A percentile compares a stretch with the other conserved stretches of the same genome.
These are phyloP conservation scores for Heteronetta atricapilla DNA, from an alignment of 2,113 vertebrate species.

Conservation along the genomic window DNA sequence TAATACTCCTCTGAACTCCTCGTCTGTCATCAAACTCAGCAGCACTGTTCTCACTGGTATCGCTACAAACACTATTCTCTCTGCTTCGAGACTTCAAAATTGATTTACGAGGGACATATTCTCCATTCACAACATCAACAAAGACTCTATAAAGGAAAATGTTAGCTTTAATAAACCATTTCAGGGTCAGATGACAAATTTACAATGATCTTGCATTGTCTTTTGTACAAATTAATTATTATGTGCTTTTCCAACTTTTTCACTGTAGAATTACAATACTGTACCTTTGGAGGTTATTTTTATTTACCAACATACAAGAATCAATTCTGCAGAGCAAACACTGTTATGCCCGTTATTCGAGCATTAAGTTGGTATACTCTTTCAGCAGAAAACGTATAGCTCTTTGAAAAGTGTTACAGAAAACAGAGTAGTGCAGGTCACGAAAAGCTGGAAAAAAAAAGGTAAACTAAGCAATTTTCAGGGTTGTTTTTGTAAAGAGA, in stretches of 20 bases:
- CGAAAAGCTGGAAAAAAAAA: neutral
- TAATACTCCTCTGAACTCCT: constrained; percentile 77
- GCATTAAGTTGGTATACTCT: neutral
- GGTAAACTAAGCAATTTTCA: neutral
- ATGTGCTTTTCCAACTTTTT: constrained; percentile 54
- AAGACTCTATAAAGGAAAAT: constrained; percentile 84
- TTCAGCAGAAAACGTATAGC: neutral
- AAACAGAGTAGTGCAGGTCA: neutral
- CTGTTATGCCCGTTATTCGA: neutral
- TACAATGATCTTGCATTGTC: constrained; percentile 47
- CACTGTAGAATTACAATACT: neutral
- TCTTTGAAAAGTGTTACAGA: neutral
- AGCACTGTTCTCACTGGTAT: constrained; percentile 85
- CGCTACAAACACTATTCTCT: constrained; percentile 97
- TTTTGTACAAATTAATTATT: constrained; percentile 63
- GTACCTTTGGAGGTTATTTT: constrained; percentile 49
- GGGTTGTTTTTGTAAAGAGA: neutral
- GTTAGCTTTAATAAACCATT: constrained; percentile 60
- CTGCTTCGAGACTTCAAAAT: constrained; percentile 96
- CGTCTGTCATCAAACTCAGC: constrained; percentile 89
- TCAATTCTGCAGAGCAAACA: neutral
- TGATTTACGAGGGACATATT: constrained; percentile 91
- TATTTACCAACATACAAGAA: constrained; percentile 27
- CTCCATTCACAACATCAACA: constrained; percentile 95
- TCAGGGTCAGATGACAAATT: constrained; percentile 58